Base-by-base conservation (phyloP, 1,140 invertebrate species). In the Bombus waltoni region DNA sequence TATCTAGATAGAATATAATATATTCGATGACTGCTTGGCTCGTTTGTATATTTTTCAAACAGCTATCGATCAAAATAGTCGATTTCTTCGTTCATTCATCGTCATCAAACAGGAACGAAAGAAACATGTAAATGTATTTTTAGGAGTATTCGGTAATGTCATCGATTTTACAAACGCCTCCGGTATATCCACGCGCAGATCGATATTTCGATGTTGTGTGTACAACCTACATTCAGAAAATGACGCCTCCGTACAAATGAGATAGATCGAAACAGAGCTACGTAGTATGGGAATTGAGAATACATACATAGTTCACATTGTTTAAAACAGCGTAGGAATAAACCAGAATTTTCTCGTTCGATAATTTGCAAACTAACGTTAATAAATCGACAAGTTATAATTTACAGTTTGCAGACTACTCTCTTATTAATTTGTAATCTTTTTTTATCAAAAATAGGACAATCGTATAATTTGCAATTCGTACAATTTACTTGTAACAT, bases 221-320 rank as follows among this genome's bases (percentile, higher is more conserved):
- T 70, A 87, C 72, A 88, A 89, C 80, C 88, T 83, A 89, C 88
- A 89, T 87, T 77, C n/a, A 32, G 57, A 78, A 66, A 65, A 78
- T 59, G 40, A 28, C 38, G 35, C 9, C n/a, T 18, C 15, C 32
- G 35, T 68, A 53, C 47, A 3, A 35, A 68, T 25, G 66, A 38
- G 28, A n/a, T 62, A 28, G 28, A 62, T 62, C 59, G 59, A 62
- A 62, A 53, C 47, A 18, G 5, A 53, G 18, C 28, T 62, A 62
- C 11, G 59, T 62, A 13, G 28, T 11, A 62, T 62, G 10, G 18
- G 18, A 59, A 59, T 59, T 10, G 57, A 62, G 11, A n/a, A 13
- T 62, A n/a, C 28, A 1, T 59, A 9, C 28, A 62, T 3, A 62
- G 28, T 62, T 53, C 47, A 53, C 47, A 8, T 53, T 22, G 47